phyloP scores from a whole-genome alignment of 2,113 vertebrate species.

The Cephalopholis sonnerati region DNA sequence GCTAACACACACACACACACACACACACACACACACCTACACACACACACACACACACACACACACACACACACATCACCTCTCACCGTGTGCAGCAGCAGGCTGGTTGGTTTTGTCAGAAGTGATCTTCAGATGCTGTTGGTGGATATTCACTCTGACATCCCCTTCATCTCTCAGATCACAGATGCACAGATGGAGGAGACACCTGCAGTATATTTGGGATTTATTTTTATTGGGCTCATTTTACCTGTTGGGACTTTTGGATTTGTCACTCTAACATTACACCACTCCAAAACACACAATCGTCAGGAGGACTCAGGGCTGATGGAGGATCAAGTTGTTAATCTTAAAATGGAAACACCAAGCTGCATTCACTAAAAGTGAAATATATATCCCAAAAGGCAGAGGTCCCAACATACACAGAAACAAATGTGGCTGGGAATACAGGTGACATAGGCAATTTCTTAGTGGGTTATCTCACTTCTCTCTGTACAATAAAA shows the following conservation, averaged over 20 bases:
- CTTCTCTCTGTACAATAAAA: not conserved
- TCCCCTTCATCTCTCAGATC: slow-evolving; percentile 41
- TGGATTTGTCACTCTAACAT: slow-evolving; percentile 2
- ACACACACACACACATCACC: slow-evolving; percentile 25
- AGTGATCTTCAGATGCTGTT: slow-evolving; percentile 31
- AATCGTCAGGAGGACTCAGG: not conserved
- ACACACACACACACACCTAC: too few relatives aligned
- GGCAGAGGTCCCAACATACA: not conserved
- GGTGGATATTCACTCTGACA: slow-evolving; percentile 38
- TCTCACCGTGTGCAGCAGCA: slow-evolving; percentile 13
- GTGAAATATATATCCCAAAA: not conserved
- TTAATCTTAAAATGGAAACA: slow-evolving; percentile 15
- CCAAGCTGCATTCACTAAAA: not conserved
- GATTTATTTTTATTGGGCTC: slow-evolving; percentile 40
- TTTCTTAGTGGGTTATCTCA: not conserved
- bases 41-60: slow-evolving; percentile 21
- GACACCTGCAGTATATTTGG: slow-evolving; percentile 15
- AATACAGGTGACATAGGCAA: too few relatives aligned
- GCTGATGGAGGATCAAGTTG: not conserved
- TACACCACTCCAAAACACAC: not conserved
- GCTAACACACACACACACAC: too few relatives aligned
- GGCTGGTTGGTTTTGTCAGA: slow-evolving; percentile 29
- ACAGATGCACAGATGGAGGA: not conserved
- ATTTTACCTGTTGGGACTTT: slow-evolving; percentile 35
- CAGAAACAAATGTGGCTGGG: not conserved